Evolutionary conservation across 1,140 invertebrate genomes (phyloP).

Genomic region (Pollicipes pollicipes): DNA sequence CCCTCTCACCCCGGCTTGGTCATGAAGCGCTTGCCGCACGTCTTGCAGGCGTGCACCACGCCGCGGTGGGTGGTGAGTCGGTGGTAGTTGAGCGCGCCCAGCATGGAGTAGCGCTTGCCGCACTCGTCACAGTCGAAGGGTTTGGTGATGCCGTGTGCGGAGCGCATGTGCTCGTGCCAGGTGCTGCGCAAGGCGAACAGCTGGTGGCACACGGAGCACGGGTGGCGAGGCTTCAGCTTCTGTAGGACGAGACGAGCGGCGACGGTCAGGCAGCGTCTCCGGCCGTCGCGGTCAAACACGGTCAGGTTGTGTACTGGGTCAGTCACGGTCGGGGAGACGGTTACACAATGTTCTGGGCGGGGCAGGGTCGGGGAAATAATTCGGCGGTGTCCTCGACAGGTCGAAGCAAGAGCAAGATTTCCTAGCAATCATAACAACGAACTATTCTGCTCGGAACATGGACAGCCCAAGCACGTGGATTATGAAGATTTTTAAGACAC

Average conservation of each 20-base stretch:
- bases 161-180: slow-evolving; percentile 4
- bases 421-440: too few relatives aligned
- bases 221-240: slow-evolving; percentile 4
- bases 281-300: neutral
- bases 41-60: slow-evolving; percentile 3
- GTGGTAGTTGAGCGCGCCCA: slow-evolving; percentile 6
- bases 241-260: neutral
- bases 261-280: neutral
- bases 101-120: neutral
- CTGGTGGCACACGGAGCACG: neutral
- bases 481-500: too few relatives aligned
- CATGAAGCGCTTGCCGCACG: neutral
- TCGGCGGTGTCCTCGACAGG: too few relatives aligned
- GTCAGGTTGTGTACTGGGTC: neutral
- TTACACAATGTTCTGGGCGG: neutral
- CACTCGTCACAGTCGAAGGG: slow-evolving; percentile 2
- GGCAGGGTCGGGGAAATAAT: neutral
- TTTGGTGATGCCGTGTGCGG: neutral
- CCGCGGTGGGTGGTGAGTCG: neutral
- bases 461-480: too few relatives aligned
- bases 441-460: too few relatives aligned
- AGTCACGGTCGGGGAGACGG: neutral
- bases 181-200: slow-evolving; percentile 2
- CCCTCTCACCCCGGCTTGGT: neutral
- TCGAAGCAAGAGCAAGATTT: too few relatives aligned